Conservation (phyloP, 2,888 invertebrate genomes). For the Polylopha cassiicola region DNA sequence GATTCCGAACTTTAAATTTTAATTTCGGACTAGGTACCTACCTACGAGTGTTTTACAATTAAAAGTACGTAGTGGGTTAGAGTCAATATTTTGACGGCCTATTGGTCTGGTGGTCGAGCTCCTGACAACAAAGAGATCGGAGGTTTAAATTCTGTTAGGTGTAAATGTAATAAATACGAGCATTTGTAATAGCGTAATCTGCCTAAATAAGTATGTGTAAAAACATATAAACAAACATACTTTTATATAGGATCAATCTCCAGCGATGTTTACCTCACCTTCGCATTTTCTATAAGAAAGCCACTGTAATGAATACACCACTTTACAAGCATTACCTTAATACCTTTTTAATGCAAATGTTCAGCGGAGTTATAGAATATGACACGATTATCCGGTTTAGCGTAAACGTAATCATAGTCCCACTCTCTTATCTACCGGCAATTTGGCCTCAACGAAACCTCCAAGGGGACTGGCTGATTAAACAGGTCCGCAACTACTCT, state of each 20-base stretch:
- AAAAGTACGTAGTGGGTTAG: too few species aligned
- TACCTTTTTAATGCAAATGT: slow-evolving; percentile 37
- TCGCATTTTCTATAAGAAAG: slow-evolving; percentile 25
- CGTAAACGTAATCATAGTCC: slow-evolving; percentile 30
- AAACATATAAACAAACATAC: background rate
- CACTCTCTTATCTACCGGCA: slow-evolving; percentile 40
- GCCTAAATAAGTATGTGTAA: too few species aligned
- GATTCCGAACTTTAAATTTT: too few species aligned
- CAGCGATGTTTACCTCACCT: background rate
- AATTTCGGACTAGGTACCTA: too few species aligned
- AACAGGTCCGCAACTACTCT: slow-evolving; percentile 41
- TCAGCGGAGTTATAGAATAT: slow-evolving; percentile 39
- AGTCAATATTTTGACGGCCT: too few species aligned
- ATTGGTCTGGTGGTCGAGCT: too few species aligned
- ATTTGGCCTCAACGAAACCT: slow-evolving; percentile 47
- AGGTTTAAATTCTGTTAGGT: too few species aligned
- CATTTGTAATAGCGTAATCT: too few species aligned
- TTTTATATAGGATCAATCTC: background rate
- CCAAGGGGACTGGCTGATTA: slow-evolving; percentile 39
- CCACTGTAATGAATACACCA: slow-evolving; percentile 25
- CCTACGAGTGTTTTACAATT: too few species aligned
- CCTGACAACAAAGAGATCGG: too few species aligned
- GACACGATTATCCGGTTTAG: slow-evolving; percentile 40
- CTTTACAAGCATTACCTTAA: slow-evolving; percentile 37
- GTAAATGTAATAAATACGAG: slow-evolving; percentile 2